A percentile compares a stretch with the other conserved stretches of the same genome.
These are phyloP conservation scores for Brienomyrus longianalis DNA, from an alignment of 2,113 vertebrate genomes.

Conservation along the genomic window DNA sequence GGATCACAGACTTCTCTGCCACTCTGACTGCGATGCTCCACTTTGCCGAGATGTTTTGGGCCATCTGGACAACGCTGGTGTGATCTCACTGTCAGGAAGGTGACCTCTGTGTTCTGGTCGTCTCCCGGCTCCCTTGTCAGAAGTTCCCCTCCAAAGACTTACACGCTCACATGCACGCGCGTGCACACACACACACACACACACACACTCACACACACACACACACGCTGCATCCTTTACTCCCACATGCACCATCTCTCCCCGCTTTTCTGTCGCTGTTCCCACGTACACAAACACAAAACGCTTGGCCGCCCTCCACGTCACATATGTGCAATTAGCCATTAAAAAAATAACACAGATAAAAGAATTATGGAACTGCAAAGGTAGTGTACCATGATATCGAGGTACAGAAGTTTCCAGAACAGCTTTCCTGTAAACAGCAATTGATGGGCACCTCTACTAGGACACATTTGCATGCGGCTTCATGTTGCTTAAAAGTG, in stretches of 20 bases:
- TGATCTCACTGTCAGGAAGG: background rate
- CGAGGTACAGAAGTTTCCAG: background rate
- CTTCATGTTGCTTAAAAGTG: background rate
- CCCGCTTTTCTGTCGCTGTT: background rate
- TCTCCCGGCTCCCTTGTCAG: background rate
- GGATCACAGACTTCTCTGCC: background rate
- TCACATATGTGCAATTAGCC: background rate
- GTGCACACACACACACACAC: background rate
- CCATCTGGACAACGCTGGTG: background rate
- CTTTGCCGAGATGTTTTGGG: background rate
- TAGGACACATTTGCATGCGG: background rate
- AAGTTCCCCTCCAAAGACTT: background rate
- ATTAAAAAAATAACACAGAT: background rate
- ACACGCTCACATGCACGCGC: background rate
- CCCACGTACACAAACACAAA: background rate
- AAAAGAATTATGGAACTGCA: background rate
- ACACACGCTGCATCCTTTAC: background rate
- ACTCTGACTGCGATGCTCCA: background rate
- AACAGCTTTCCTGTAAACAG: background rate
- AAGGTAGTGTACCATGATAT: background rate
- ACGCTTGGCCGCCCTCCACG: background rate
- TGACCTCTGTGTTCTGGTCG: background rate
- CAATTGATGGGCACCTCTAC: background rate
- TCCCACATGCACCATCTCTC: background rate
- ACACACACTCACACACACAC: background rate